Conservation (phyloP, 2,888 invertebrate species). For the Tigriopus californicus region DNA sequence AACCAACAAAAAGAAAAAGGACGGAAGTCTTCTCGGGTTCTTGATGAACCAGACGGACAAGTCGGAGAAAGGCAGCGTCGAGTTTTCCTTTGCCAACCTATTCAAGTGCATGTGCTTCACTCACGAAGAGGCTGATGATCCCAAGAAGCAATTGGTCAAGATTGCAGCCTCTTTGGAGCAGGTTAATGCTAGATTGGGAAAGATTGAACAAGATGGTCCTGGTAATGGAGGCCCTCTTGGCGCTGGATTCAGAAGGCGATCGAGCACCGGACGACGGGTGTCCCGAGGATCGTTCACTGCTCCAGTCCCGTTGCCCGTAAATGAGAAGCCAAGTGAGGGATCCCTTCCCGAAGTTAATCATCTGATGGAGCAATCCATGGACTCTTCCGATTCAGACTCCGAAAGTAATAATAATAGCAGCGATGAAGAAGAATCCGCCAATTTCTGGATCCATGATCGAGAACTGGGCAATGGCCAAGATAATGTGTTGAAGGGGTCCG, state of each 20-base stretch:
- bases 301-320: too few relatives aligned
- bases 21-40: slow-evolving; percentile 26
- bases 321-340: too few relatives aligned
- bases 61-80: slow-evolving; percentile 33
- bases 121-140: slow-evolving; percentile 29
- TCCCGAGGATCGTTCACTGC: background rate
- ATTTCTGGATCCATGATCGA: slow-evolving; percentile 30
- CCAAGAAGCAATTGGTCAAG: slow-evolving; percentile 29
- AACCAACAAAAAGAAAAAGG: slow-evolving; percentile 20
- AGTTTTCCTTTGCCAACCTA: slow-evolving; percentile 35
- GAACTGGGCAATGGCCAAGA: slow-evolving; percentile 27
- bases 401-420: slow-evolving; percentile 8
- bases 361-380: background rate
- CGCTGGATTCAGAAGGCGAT: background rate
- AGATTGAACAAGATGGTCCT: slow-evolving; percentile 28
- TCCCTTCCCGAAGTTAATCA: background rate
- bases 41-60: slow-evolving; percentile 18
- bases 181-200: slow-evolving; percentile 30
- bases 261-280: slow-evolving; percentile 1
- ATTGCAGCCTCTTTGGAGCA: slow-evolving; percentile 30
- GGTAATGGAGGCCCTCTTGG: background rate
- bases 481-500: slow-evolving; percentile 28
- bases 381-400: background rate
- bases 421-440: slow-evolving; percentile 22
- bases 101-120: slow-evolving; percentile 37